phyloP scores from a whole-genome alignment of 1,140 invertebrate genomes.

The Zaprionus davidi region DNA sequence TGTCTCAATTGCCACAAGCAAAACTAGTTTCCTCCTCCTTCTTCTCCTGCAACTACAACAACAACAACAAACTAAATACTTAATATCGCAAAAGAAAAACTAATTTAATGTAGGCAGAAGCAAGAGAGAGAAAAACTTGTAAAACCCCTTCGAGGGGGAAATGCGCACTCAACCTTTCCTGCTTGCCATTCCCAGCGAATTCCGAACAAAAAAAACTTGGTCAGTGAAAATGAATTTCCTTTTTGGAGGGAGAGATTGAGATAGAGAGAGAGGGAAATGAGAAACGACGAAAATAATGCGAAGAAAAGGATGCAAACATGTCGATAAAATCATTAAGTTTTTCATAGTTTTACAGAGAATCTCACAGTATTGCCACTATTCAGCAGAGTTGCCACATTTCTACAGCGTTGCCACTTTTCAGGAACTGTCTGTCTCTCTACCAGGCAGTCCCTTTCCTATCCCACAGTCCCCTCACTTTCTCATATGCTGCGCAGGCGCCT shows the following conservation, averaged over 20 bases:
- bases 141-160: slow-evolving; percentile 25
- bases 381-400: background rate
- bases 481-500: slow-evolving; percentile 29
- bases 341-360: background rate
- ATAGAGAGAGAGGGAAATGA: background rate
- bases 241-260: slow-evolving; percentile 23
- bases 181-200: slow-evolving; percentile 53
- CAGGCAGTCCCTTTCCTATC: background rate
- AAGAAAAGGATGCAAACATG: slow-evolving; percentile 39
- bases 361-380: too few relatives aligned
- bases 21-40: slow-evolving; percentile 51
- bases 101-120: slow-evolving; percentile 48
- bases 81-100: slow-evolving; percentile 34
- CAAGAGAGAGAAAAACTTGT: slow-evolving; percentile 44
- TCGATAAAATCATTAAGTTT: slow-evolving; percentile 36
- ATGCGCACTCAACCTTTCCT: slow-evolving; percentile 56
- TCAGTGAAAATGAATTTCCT: slow-evolving; percentile 70
- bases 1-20: slow-evolving; percentile 61
- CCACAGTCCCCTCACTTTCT: background rate
- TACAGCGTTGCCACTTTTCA: background rate
- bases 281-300: slow-evolving; percentile 1
- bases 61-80: slow-evolving; percentile 25
- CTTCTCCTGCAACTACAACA: background rate
- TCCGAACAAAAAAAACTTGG: slow-evolving; percentile 43
- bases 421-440: background rate